These are phyloP conservation scores for Rhorus exstirpatorius DNA, from an alignment of 2,888 invertebrate genomes.

Conservation along the genomic window DNA sequence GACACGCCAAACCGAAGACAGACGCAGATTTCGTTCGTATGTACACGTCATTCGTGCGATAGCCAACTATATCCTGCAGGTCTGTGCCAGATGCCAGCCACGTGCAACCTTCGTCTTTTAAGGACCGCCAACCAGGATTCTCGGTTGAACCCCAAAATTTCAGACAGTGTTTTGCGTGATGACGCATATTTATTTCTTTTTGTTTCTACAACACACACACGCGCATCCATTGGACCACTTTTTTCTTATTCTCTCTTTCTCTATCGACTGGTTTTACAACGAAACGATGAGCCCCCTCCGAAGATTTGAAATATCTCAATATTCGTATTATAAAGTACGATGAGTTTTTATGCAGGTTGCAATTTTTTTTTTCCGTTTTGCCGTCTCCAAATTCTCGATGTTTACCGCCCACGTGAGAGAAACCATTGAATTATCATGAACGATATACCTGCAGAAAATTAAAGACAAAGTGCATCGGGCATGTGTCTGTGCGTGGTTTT, in stretches of 20 bases:
- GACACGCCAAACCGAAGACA: constrained; percentile 7
- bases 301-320: constrained; percentile 33
- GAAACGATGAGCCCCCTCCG: too few relatives aligned
- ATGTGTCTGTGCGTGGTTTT: background rate
- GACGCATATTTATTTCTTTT: constrained; percentile 22
- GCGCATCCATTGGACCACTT: too few relatives aligned
- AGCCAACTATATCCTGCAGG: constrained; percentile 16
- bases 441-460: constrained; percentile 43
- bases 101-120: constrained; percentile 54
- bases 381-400: constrained; percentile 6
- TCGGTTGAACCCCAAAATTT: constrained; percentile 13
- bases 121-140: constrained; percentile 45
- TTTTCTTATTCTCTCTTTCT: background rate
- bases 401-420: constrained; percentile 50
- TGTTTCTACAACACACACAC: too few relatives aligned
- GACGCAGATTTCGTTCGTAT: background rate
- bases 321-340: background rate
- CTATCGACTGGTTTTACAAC: constrained; percentile 17
- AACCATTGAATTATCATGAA: constrained; percentile 58
- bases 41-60: constrained; percentile 43
- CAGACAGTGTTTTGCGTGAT: constrained; percentile 22
- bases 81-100: constrained; percentile 59
- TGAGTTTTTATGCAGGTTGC: background rate
- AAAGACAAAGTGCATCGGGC: constrained; percentile 17
- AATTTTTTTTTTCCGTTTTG: constrained; percentile 13